A percentile compares a stretch with the other conserved stretches of the same genome.
These are phyloP conservation scores for Spheniscus humboldti DNA, from an alignment of 2,797 vertebrate genomes.

Conservation along the genomic window DNA sequence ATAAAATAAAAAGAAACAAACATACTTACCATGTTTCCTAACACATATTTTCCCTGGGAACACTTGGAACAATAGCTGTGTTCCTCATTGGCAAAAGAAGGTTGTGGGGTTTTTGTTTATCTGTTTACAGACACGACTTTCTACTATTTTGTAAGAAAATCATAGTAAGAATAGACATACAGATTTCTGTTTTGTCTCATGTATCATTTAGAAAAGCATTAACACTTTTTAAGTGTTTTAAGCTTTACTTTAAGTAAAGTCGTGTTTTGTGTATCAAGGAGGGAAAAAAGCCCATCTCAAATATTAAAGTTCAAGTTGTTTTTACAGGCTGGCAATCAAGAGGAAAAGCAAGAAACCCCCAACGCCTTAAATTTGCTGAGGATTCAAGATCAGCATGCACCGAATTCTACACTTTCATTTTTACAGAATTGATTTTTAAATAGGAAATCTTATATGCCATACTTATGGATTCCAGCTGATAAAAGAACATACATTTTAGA, in stretches of 20 bases:
- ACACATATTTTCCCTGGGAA: not conserved
- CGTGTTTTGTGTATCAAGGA: not conserved
- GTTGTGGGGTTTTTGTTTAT: not conserved
- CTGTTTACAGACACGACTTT: not conserved
- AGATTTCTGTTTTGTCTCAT: not conserved
- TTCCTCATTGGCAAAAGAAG: not conserved
- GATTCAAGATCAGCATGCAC: not conserved
- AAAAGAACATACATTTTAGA: not conserved
- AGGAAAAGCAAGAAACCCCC: not conserved
- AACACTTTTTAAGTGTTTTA: no score
- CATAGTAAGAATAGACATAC: not conserved
- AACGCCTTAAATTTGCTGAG: not conserved
- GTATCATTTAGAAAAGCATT: not conserved
- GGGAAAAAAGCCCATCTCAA: not conserved
- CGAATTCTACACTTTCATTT: not conserved
- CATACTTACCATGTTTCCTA: not conserved
- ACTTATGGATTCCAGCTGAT: not conserved
- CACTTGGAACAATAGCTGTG: not conserved
- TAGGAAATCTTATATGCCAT: not conserved
- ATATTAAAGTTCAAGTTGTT: not conserved
- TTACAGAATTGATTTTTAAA: not conserved
- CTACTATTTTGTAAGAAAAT: not conserved
- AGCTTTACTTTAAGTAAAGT: not conserved
- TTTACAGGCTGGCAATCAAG: not conserved
- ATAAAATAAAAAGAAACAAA: not conserved